Evolutionary conservation across 2,797 vertebrate species (phyloP).

Genomic region (Antennarius maculatus): DNA sequence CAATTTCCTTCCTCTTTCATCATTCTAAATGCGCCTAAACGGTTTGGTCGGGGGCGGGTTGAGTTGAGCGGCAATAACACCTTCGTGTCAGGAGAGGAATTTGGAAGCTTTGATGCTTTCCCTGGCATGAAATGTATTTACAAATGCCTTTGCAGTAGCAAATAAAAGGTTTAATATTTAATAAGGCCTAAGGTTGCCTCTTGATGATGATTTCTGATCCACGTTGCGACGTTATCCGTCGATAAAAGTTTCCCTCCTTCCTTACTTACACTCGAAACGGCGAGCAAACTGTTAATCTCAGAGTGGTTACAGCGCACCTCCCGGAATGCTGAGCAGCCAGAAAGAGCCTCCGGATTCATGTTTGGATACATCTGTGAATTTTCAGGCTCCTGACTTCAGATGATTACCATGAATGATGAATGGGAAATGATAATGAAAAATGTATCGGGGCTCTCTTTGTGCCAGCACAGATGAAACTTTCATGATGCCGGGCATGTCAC

Average conservation of each 20-base stretch:
- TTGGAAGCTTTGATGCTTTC: conserved; percentile 76
- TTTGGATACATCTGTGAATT: conserved; percentile 44
- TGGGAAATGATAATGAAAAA: conserved; percentile 57
- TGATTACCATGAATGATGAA: conserved; percentile 65
- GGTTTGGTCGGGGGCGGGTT: conserved; percentile 56
- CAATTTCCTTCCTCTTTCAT: conserved; percentile 81
- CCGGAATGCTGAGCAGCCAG: conserved; percentile 26
- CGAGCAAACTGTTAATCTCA: conserved; percentile 44
- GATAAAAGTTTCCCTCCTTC: conserved; percentile 48
- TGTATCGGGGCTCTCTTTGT: conserved; percentile 56
- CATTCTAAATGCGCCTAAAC: conserved; percentile 80
- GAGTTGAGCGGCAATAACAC: conserved; percentile 72
- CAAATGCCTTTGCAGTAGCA: conserved; percentile 77
- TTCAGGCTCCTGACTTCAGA: conserved; percentile 32
- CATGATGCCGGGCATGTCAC: conserved; percentile 50
- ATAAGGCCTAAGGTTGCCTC: conserved; percentile 77
- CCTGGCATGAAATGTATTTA: conserved; percentile 79
- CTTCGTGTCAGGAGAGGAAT: conserved; percentile 71
- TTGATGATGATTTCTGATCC: conserved; percentile 71
- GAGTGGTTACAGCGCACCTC: conserved; percentile 32
- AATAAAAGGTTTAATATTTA: conserved; percentile 84
- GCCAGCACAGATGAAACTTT: conserved; percentile 62
- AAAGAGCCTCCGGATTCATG: conserved; percentile 17
- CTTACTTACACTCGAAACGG: conserved; percentile 37
- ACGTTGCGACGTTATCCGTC: conserved; percentile 46